phyloP scores from a whole-genome alignment of 1,140 invertebrate genomes.

The Lepidurus couesii region DNA sequence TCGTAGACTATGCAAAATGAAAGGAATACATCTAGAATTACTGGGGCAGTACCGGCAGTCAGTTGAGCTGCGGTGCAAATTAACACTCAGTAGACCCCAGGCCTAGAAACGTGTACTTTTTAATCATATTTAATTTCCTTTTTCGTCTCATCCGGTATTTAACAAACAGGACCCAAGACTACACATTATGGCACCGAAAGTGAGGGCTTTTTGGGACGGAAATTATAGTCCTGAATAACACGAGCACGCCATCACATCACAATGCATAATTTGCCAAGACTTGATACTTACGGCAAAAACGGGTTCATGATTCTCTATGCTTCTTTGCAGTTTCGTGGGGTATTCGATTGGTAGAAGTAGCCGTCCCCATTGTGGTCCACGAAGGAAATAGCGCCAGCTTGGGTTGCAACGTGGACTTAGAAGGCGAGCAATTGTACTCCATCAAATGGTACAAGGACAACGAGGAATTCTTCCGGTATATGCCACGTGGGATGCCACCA shows the following conservation, averaged over 20 bases:
- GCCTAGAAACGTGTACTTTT: no score
- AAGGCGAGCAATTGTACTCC: conserved; percentile 38
- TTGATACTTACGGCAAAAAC: neutral
- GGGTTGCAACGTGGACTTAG: conserved; percentile 36
- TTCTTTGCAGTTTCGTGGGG: conserved; percentile 17
- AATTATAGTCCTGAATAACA: neutral
- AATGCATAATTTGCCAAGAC: neutral
- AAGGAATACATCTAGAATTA: no score
- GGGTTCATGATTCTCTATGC: neutral
- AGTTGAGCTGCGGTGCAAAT: no score
- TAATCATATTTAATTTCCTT: no score
- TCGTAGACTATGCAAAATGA: no score
- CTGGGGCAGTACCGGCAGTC: no score
- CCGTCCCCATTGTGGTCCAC: conserved; percentile 32
- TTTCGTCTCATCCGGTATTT: no score
- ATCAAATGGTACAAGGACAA: conserved; percentile 46
- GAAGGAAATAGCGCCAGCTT: conserved; percentile 34
- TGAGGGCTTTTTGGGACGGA: neutral
- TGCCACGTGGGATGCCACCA: conserved; percentile 37
- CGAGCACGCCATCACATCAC: neutral
- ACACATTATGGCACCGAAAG: neutral
- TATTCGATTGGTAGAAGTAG: conserved; percentile 32
- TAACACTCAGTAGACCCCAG: no score
- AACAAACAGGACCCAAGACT: no score
- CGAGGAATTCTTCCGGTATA: conserved; percentile 45